Percentiles rank a stretch among this genome's conserved stretches.
Evolutionary conservation across 2,113 vertebrate genomes (phyloP).

Genomic region (Calonectris borealis): DNA sequence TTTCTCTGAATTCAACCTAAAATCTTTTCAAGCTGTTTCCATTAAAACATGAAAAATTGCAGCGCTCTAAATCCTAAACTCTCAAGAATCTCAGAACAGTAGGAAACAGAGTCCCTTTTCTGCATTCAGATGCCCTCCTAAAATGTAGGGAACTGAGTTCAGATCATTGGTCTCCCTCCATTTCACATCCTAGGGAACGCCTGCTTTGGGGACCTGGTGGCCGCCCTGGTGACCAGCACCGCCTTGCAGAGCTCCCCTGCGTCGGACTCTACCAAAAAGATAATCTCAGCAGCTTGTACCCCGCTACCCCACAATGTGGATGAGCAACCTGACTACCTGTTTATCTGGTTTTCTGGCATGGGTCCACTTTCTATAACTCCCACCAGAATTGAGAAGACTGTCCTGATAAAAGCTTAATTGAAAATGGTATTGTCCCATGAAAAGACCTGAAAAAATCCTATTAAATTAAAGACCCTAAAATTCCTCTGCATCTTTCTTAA

Average conservation of each 20-base stretch:
- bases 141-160: background rate
- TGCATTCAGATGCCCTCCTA: background rate
- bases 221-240: background rate
- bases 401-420: background rate
- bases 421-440: accelerated
- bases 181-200: background rate
- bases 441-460: background rate
- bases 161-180: accelerated
- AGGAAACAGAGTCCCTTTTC: background rate
- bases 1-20: background rate
- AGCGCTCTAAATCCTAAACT: background rate
- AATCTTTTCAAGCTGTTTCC: background rate
- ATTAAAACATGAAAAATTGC: background rate
- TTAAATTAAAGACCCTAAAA: background rate
- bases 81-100: background rate
- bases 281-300: background rate
- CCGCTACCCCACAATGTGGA: accelerated
- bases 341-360: background rate
- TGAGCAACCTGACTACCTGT: background rate
- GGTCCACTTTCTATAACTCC: background rate
- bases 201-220: background rate
- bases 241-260: background rate
- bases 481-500: background rate
- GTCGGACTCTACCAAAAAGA: background rate
- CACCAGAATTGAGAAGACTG: accelerated